Conservation (phyloP, 2,113 vertebrate species). For the Zonotrichia leucophrys region DNA sequence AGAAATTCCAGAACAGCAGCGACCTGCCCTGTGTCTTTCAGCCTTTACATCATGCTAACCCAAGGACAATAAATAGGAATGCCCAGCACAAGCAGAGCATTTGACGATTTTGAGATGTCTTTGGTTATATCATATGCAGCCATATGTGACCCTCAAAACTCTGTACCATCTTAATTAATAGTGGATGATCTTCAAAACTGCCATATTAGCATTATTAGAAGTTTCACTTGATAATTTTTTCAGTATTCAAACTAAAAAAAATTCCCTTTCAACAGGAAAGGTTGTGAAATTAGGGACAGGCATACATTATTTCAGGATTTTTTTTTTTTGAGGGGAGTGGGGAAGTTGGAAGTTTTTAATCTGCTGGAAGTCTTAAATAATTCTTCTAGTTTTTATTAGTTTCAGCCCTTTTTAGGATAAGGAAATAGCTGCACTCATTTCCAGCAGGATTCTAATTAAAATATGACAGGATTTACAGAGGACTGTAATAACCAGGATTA, state of each 20-base stretch:
- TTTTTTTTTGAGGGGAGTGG: fast-evolving
- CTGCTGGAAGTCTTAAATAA: not conserved
- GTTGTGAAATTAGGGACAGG: not conserved
- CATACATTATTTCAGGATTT: not conserved
- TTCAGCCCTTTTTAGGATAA: not conserved
- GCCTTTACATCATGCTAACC: not conserved
- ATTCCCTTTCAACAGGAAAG: not conserved
- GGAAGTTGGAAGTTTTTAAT: not conserved
- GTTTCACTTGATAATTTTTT: not conserved
- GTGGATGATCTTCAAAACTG: not conserved
- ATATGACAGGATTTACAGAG: constrained; percentile 20
- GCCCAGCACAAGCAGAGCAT: not conserved
- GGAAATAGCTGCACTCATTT: not conserved
- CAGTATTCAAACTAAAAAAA: not conserved
- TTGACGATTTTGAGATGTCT: not conserved
- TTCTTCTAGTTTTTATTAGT: constrained; percentile 10
- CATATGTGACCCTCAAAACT: not conserved
- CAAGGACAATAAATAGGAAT: not conserved
- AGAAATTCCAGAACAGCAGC: not conserved
- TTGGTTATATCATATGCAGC: not conserved
- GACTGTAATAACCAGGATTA: constrained; percentile 14
- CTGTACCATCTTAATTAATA: not conserved
- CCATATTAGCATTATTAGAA: not conserved
- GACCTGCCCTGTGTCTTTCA: not conserved
- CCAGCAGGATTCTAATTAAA: constrained; percentile 39